Conservation (phyloP, 1,140 invertebrate genomes). For the Macrosteles quadrilineatus region DNA sequence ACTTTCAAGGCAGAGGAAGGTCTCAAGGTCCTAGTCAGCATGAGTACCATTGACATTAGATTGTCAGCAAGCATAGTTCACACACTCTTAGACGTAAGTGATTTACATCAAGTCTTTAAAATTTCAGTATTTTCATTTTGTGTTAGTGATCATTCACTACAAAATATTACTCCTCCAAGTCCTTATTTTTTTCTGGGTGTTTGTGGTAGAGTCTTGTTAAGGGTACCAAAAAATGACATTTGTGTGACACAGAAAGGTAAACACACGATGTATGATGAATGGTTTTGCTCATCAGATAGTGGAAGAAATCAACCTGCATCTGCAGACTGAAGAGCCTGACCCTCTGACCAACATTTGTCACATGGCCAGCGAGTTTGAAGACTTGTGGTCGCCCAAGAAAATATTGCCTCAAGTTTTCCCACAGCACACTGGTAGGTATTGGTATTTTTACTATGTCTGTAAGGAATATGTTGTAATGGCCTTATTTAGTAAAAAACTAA, state of each 20-base stretch:
- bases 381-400: constrained; percentile 76
- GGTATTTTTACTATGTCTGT: neutral
- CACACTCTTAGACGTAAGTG: constrained; percentile 60
- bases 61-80: constrained; percentile 73
- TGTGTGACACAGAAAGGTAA: no score
- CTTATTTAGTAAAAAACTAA: neutral
- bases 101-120: neutral
- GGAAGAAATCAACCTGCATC: constrained; percentile 44
- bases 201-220: neutral
- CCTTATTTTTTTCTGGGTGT: neutral
- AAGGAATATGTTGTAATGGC: neutral
- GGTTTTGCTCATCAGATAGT: no score
- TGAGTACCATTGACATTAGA: constrained; percentile 70
- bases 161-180: neutral
- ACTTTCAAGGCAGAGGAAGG: constrained; percentile 64
- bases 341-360: constrained; percentile 40
- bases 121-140: neutral
- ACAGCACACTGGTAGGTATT: constrained; percentile 48
- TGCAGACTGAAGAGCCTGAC: constrained; percentile 46
- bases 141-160: neutral
- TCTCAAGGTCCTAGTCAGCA: constrained; percentile 58
- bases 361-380: constrained; percentile 52
- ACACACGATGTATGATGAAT: no score
- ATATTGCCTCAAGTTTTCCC: constrained; percentile 52
- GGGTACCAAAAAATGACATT: no score